phyloP scores from a whole-genome alignment of 2,113 vertebrate genomes.

The Syngnathus scovelli region DNA sequence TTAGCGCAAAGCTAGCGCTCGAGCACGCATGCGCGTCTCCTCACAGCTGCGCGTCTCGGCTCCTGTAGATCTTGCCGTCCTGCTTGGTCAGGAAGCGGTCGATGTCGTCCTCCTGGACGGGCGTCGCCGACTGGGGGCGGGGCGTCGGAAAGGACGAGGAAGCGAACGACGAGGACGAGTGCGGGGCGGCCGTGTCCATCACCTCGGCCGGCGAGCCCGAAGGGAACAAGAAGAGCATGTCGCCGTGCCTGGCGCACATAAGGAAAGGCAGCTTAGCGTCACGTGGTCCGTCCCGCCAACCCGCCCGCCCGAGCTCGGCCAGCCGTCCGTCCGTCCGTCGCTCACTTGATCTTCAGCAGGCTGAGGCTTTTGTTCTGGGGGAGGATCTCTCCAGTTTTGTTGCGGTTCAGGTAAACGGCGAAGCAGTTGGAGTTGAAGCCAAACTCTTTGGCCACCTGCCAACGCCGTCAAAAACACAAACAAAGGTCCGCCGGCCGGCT shows the following conservation, averaged over 20 bases:
- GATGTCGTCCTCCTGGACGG: slow-evolving; percentile 88
- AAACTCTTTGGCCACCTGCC: slow-evolving; percentile 93
- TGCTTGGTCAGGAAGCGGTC: slow-evolving; percentile 92
- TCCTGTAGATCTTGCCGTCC: slow-evolving; percentile 95
- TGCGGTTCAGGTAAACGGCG: slow-evolving; percentile 90
- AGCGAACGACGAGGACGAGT: slow-evolving; percentile 61
- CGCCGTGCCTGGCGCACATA: slow-evolving; percentile 81
- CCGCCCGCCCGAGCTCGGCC: too few species aligned
- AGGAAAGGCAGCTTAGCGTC: background rate
- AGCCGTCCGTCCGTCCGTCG: slow-evolving; percentile 6
- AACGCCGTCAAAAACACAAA: background rate
- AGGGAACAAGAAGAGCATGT: slow-evolving; percentile 91
- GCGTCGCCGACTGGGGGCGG: slow-evolving; percentile 71
- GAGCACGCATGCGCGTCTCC: slow-evolving; percentile 16
- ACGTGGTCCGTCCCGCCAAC: too few species aligned
- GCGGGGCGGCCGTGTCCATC: slow-evolving; percentile 82
- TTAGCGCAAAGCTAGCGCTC: background rate
- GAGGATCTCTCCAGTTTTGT: slow-evolving; percentile 89
- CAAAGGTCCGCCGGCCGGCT: background rate
- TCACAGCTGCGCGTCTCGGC: slow-evolving; percentile 89
- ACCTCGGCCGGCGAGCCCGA: slow-evolving; percentile 78
- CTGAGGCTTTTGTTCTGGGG: slow-evolving; percentile 88
- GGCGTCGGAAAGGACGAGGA: slow-evolving; percentile 54
- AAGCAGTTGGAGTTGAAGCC: slow-evolving; percentile 94
- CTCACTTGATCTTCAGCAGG: slow-evolving; percentile 96